Evolutionary conservation across 92 coral and sea anemone genomes (phyloP), one percentile per base, ranked within the genome.

Genomic region (Epizoanthus ramosus): DNA sequence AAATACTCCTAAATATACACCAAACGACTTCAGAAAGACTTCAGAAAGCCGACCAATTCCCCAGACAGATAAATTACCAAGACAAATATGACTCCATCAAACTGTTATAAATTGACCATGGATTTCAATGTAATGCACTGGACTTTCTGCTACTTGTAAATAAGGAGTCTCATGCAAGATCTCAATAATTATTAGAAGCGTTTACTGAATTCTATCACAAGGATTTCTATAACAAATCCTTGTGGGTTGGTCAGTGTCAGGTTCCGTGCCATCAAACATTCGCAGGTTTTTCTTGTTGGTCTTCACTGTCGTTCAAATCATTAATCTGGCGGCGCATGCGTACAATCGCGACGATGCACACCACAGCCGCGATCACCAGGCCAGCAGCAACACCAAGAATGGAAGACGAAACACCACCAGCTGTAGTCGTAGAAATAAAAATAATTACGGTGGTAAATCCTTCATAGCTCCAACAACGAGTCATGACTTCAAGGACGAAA

Each of bases 291-390:
- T 19, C 22, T 0, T 41, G 57, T 23, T 63, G 82, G 63, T 61
- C 71, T 22, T 63, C 25, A 17, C 61, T 23, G 59, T 63, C 59
- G 43, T 77, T 24, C 39, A 77, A 69, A 12, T 39, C 6, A 22
- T 33, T 54, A 19, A 77, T 77, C 59, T 13, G 63, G 8, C 71
- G 70, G 71, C 82, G 82, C 82, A 77, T 77, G 22, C 82, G 82
- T 37, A 77, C 31, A 37, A 77, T 77, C 23, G 50, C 82, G 22
- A 77, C 71, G 19, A 77, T 6, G 23, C 82, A 77, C 14, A 43
- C 59, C 66, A 77, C 22, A 18, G 82, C 82, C 45, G 66, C 35
- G 15, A 43, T 66, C 22, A 54, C 82, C 9, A 77, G 19, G 66
- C 82, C 54, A 21, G 58, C 82, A 22, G 82, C 13, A 19, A 77